phyloP scores from a whole-genome alignment of 2,113 vertebrate genomes.

The Cynocephalus volans region DNA sequence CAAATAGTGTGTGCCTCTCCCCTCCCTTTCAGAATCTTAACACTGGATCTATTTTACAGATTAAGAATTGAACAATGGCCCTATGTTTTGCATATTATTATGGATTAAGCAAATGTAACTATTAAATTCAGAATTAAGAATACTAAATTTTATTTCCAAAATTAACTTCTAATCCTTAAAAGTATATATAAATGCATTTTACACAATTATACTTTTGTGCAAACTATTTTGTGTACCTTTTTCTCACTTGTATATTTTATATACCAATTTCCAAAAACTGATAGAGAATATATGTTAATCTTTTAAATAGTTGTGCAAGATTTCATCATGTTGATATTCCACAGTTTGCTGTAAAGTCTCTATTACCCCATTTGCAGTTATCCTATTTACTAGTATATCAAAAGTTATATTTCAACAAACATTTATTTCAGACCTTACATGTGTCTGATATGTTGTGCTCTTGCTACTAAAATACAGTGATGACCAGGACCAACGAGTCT shows the following conservation, averaged over 20 bases:
- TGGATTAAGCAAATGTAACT: neutral
- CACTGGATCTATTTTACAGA: neutral
- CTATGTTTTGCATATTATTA: neutral
- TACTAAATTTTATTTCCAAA: slow-evolving; percentile 30
- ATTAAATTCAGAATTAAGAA: slow-evolving; percentile 35
- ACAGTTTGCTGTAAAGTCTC: neutral
- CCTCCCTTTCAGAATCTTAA: slow-evolving; percentile 7
- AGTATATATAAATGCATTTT: slow-evolving; percentile 26
- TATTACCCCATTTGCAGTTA: neutral
- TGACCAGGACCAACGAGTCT: neutral
- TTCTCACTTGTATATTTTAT: neutral
- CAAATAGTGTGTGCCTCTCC: neutral
- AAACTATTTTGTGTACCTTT: slow-evolving; percentile 34
- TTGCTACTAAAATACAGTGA: neutral
- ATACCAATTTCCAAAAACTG: neutral
- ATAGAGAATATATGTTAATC: slow-evolving; percentile 7
- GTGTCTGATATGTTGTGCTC: neutral
- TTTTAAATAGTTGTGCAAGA: neutral
- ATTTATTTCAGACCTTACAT: neutral
- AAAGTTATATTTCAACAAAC: slow-evolving; percentile 29
- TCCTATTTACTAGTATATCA: neutral
- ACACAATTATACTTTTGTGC: neutral
- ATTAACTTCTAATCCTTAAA: slow-evolving; percentile 45
- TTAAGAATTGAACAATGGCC: slow-evolving; percentile 20
- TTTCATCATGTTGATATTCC: neutral